Conservation (phyloP, 2,113 vertebrate genomes). For the Motacilla tschutschensis region DNA sequence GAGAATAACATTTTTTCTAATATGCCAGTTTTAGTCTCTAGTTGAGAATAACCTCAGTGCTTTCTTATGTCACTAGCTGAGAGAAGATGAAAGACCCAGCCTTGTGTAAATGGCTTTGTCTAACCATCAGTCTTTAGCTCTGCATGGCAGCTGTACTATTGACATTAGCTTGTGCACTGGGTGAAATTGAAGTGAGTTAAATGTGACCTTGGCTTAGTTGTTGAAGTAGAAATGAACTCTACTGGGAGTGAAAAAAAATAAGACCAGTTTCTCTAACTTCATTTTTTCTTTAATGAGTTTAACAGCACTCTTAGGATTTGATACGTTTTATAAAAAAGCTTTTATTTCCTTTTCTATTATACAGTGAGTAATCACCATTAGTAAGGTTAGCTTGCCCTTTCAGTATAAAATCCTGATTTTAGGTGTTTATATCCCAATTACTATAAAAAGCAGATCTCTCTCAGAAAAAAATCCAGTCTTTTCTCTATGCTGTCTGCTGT, state of each 20-base stretch:
- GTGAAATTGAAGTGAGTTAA: slow-evolving; percentile 87
- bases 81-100: slow-evolving; percentile 84
- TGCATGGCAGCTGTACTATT: slow-evolving; percentile 84
- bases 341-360: slow-evolving; percentile 81
- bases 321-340: slow-evolving; percentile 78
- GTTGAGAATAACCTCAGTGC: slow-evolving; percentile 81
- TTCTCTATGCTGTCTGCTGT: not conserved
- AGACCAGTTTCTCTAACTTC: slow-evolving; percentile 83
- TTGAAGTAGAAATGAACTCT: slow-evolving; percentile 87
- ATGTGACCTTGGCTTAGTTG: slow-evolving; percentile 88
- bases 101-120: slow-evolving; percentile 88
- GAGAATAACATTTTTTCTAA: slow-evolving; percentile 85
- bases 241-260: slow-evolving; percentile 79
- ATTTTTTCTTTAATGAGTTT: slow-evolving; percentile 86
- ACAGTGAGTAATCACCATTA: slow-evolving; percentile 74
- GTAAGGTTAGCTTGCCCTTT: slow-evolving; percentile 76
- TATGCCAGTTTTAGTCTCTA: slow-evolving; percentile 81
- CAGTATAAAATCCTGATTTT: slow-evolving; percentile 67
- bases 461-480: not conserved
- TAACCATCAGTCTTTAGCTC: slow-evolving; percentile 87
- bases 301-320: slow-evolving; percentile 82
- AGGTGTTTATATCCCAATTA: slow-evolving; percentile 65
- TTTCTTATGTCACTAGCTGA: slow-evolving; percentile 85
- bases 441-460: slow-evolving; percentile 43
- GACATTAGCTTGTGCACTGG: slow-evolving; percentile 86